Evolutionary conservation across 2,113 vertebrate species (phyloP), one percentile per base, ranked within the genome.

Genomic region (Otocyon megalotis): DNA sequence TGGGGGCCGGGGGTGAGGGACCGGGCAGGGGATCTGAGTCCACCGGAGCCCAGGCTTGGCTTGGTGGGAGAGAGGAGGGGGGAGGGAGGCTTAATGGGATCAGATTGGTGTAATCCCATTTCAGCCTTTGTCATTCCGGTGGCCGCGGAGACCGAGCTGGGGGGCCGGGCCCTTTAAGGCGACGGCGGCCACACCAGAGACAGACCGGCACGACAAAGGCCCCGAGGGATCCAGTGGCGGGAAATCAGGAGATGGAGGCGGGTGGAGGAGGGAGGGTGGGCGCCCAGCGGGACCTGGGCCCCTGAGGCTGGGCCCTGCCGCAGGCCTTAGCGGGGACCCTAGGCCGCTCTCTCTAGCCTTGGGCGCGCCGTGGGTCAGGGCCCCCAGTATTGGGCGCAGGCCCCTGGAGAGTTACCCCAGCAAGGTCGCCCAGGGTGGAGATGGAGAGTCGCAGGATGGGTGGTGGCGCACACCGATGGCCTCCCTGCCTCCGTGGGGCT

Each of bases 161-260:
- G 94, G 83, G 94, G 69, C 48, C 74, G 43, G 84, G 82, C 83
- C 91, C 96, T 97, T 95, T 96, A 94, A 93, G 97, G 60, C 1
- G 12, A 53, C 9, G 4, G 93, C 93, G 92, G 97, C 94, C 98
- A 97, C 97, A 94, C 96, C 72, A 95, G 90, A 96, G 93, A 53
- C 11, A 1, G 5, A 5, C 74, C 22, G 0, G 93, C 85, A 43
- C 90, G 94, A 97, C 97, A 98, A 98, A 97, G 96, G 94, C 98
- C 77, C 77, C 20, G 69, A 97, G 98, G 94, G 98, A 98, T 98
- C 98, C 98, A 98, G 98, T 98, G 98, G 99, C 98, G 98, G 96
- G 98, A 99, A 99, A 99, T 98, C 98, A 99, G 99, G 98, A 98
- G 99, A 99, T 99, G 99, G 98, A 98, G 98, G 98, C 96, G 96